Percentiles rank a stretch among this genome's conserved stretches.
Conservation (phyloP, 1,140 invertebrate species). For the Drosophila kohkoa region DNA sequence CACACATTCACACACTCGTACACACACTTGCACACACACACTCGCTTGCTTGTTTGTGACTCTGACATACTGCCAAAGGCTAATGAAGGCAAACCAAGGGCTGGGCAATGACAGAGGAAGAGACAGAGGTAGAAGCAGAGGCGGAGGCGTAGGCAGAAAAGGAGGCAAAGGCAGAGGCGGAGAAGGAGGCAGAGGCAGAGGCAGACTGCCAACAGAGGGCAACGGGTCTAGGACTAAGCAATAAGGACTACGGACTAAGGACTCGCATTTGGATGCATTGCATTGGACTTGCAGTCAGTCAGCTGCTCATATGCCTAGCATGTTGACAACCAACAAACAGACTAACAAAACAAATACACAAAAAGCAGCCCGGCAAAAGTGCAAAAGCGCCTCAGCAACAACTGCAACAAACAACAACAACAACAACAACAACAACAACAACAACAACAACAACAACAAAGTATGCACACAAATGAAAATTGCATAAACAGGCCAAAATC, state of each 20-base stretch:
- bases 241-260: slow-evolving; percentile 13
- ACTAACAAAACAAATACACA: slow-evolving; percentile 71
- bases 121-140: too few species aligned
- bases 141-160: too few species aligned
- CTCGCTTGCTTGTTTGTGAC: slow-evolving; percentile 35
- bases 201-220: neutral
- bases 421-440: slow-evolving; percentile 14
- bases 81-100: slow-evolving; percentile 67
- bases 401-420: slow-evolving; percentile 25
- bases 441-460: slow-evolving; percentile 12
- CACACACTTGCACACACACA: slow-evolving; percentile 9
- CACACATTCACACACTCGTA: slow-evolving; percentile 15
- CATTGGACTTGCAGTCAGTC: slow-evolving; percentile 59
- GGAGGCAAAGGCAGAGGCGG: too few species aligned
- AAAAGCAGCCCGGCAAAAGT: slow-evolving; percentile 59
- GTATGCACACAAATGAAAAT: slow-evolving; percentile 47
- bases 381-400: slow-evolving; percentile 49
- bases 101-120: slow-evolving; percentile 13
- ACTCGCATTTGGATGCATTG: slow-evolving; percentile 51
- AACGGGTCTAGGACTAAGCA: slow-evolving; percentile 27
- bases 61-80: slow-evolving; percentile 80
- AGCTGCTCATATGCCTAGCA: slow-evolving; percentile 63
- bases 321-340: slow-evolving; percentile 79
- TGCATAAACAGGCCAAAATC: slow-evolving; percentile 56
- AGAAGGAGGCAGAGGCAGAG: too few species aligned